Conservation (phyloP, 2,888 invertebrate genomes). For the Hemithea aestivaria region DNA sequence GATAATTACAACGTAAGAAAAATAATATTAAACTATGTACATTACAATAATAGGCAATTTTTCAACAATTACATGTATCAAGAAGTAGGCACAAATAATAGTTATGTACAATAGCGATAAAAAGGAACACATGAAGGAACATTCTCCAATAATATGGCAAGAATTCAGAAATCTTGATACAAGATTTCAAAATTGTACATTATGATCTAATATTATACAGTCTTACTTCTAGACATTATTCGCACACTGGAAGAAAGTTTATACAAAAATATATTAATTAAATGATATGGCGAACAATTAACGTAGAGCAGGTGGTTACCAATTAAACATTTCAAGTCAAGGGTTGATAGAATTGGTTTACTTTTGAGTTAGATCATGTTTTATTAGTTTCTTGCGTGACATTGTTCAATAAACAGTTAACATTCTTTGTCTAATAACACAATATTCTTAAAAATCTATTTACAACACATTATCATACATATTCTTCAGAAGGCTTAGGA, state of each 20-base stretch:
- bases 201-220: constrained; percentile 36
- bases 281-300: constrained; percentile 7
- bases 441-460: too few species aligned
- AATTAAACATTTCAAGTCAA: constrained; percentile 4
- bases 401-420: too few species aligned
- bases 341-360: too few species aligned
- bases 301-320: constrained; percentile 2
- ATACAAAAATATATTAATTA: constrained; percentile 27
- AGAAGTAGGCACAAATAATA: background rate
- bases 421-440: too few species aligned
- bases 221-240: constrained; percentile 23
- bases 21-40: too few species aligned
- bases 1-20: too few species aligned
- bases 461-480: constrained; percentile 79
- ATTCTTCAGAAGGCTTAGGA: constrained; percentile 93
- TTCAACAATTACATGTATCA: too few species aligned
- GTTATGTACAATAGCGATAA: background rate
- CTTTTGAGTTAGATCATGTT: too few species aligned
- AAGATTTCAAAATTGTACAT: constrained; percentile 70
- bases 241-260: constrained; percentile 24
- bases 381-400: too few species aligned
- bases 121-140: constrained; percentile 7
- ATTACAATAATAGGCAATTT: too few species aligned
- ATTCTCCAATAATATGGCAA: constrained; percentile 62
- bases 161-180: constrained; percentile 74